Conservation (phyloP, 2,888 invertebrate species). For the Pseudococcus viburni region DNA sequence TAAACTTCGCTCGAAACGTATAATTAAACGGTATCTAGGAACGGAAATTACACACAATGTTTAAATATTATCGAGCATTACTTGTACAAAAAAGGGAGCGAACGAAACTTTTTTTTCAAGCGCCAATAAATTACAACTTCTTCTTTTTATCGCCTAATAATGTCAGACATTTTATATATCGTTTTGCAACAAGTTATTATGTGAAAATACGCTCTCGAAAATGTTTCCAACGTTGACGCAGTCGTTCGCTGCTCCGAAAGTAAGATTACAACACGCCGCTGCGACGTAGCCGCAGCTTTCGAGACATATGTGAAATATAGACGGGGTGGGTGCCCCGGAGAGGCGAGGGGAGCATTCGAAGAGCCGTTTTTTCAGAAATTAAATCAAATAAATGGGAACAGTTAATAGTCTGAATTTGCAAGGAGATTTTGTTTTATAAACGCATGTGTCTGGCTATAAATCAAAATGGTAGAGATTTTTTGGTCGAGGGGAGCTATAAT, state of each 20-base stretch:
- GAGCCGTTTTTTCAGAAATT: constrained; percentile 45
- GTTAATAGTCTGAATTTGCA: constrained; percentile 64
- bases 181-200: constrained; percentile 55
- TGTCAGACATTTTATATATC: constrained; percentile 55
- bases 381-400: constrained; percentile 63
- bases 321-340: background rate
- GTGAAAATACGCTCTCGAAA: constrained; percentile 38
- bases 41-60: constrained; percentile 13
- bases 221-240: constrained; percentile 46
- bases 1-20: background rate
- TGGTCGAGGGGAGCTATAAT: constrained; percentile 60
- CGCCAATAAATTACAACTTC: constrained; percentile 60
- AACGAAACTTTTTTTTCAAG: background rate
- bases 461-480: constrained; percentile 64
- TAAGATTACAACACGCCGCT: constrained; percentile 20
- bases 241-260: background rate
- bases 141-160: constrained; percentile 61
- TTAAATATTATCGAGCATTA: background rate
- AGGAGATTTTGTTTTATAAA: constrained; percentile 64
- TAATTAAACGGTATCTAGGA: constrained; percentile 7
- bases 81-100: background rate
- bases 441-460: constrained; percentile 64
- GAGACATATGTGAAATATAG: constrained; percentile 39
- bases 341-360: background rate
- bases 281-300: background rate